phyloP scores from a whole-genome alignment of 2,113 vertebrate species.

The Sebastes schlegelii region DNA sequence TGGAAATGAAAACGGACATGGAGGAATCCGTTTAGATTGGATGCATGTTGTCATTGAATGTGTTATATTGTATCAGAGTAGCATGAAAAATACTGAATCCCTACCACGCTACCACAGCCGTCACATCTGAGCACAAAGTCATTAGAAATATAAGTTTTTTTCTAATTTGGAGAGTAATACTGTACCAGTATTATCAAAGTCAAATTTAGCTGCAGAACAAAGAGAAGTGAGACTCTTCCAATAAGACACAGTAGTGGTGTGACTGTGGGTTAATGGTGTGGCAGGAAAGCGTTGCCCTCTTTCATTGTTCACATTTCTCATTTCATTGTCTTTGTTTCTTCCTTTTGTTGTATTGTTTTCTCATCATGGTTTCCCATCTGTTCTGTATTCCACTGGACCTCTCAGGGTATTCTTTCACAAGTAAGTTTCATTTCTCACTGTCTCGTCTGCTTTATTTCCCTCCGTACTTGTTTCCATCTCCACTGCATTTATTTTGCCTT shows the following conservation, averaged over 20 bases:
- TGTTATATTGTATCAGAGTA: not conserved
- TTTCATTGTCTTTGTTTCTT: constrained; percentile 83
- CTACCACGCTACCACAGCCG: not conserved
- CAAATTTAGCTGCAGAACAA: not conserved
- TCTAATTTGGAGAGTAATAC: constrained; percentile 10
- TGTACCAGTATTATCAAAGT: not conserved
- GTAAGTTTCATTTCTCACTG: constrained; percentile 88
- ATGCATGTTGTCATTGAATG: not conserved
- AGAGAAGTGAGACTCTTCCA: not conserved
- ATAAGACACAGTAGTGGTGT: not conserved
- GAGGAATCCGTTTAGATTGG: not conserved
- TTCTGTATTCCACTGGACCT: constrained; percentile 89
- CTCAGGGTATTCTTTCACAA: constrained; percentile 92
- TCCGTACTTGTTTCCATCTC: constrained; percentile 31
- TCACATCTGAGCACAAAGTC: not conserved
- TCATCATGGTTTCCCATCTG: constrained; percentile 84
- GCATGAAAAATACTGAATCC: not conserved
- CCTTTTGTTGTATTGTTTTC: constrained; percentile 69
- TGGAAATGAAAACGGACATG: not conserved
- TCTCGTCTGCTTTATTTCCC: constrained; percentile 37
- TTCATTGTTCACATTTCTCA: constrained; percentile 70
- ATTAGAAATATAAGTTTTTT: not conserved
- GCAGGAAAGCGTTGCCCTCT: constrained; percentile 32
- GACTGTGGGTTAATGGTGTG: constrained; percentile 32
- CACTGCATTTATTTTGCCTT: not conserved